These are phyloP conservation scores for Neogale vison DNA, from an alignment of 2,113 vertebrate genomes.

Conservation along the genomic window DNA sequence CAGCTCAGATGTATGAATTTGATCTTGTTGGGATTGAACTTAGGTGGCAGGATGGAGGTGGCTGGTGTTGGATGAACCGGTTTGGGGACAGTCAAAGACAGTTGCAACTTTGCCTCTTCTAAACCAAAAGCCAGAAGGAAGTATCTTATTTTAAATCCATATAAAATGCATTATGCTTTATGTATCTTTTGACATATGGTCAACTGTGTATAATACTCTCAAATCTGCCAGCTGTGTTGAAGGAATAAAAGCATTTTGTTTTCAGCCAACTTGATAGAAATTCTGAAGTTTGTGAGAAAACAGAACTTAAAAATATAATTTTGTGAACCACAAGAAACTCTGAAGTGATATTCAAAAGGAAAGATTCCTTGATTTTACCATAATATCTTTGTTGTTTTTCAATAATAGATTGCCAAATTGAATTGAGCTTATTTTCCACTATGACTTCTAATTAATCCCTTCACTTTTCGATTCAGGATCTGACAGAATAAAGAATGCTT, in stretches of 20 bases:
- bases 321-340: not conserved
- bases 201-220: constrained; percentile 52
- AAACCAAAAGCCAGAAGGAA: not conserved
- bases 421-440: not conserved
- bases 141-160: constrained; percentile 53
- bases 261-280: constrained; percentile 61
- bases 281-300: constrained; percentile 55
- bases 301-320: constrained; percentile 33
- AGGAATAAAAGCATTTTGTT: constrained; percentile 66
- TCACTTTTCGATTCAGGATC: constrained; percentile 10
- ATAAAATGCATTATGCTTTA: constrained; percentile 37
- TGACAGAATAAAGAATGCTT: constrained; percentile 38
- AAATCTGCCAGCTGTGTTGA: constrained; percentile 63
- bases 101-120: not conserved
- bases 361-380: not conserved
- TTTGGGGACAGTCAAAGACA: not conserved
- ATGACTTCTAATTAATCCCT: not conserved
- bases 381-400: not conserved
- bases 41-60: not conserved
- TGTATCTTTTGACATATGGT: constrained; percentile 50
- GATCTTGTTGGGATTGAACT: not conserved
- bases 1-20: not conserved
- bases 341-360: constrained; percentile 39
- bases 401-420: constrained; percentile 2
- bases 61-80: not conserved